Evolutionary conservation across 1,140 invertebrate species (phyloP), one percentile per base, ranked within the genome.

Genomic region (Agrypnia vestita): DNA sequence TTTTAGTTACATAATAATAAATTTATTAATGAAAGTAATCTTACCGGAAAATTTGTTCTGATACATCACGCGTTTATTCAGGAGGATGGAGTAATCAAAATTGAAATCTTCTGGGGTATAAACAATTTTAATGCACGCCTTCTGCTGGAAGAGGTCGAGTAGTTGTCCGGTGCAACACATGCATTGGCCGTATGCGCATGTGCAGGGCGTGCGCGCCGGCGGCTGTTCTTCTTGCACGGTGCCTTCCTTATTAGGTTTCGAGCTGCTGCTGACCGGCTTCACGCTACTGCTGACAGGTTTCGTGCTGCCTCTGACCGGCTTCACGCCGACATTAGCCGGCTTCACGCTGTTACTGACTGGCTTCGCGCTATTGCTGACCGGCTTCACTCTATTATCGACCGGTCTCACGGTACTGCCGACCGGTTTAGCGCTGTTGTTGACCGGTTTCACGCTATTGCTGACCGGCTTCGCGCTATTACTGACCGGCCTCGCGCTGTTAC

Each of bases 21-120:
- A n/a, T n/a, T 35, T 35, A 35, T 35, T 35, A 35, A 35, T 6
- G 25, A 6, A 64, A 64, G 25, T 12, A 64, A 64, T 35, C 61
- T 64, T 81, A 93, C 93, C 93, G 82, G 93, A 93, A 72, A 94
- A 80, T 15, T 91, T 93, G 73, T 92, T 93, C 71, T 92, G 91
- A 82, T 94, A 95, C 55, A 95, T 87, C 19, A 94, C 86, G 62
- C 91, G 88, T 76, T 94, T 91, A 83, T 95, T 95, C 84, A 94
- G 90, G 1, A 90, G 86, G 84, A 95, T 90, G 59, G 92, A 91
- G 0, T 94, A 87, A 67, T 93, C 93, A 81, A 95, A 93, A 47
- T 93, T 91, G 83, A 95, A 95, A 78, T 94, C 94, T 55, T 93
- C 94, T 0, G 93, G 93, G 74, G 92, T 91, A 83, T 95, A 95